These are phyloP conservation scores for Gila orcuttii DNA, from an alignment of 2,113 vertebrate species.

Conservation along the genomic window DNA sequence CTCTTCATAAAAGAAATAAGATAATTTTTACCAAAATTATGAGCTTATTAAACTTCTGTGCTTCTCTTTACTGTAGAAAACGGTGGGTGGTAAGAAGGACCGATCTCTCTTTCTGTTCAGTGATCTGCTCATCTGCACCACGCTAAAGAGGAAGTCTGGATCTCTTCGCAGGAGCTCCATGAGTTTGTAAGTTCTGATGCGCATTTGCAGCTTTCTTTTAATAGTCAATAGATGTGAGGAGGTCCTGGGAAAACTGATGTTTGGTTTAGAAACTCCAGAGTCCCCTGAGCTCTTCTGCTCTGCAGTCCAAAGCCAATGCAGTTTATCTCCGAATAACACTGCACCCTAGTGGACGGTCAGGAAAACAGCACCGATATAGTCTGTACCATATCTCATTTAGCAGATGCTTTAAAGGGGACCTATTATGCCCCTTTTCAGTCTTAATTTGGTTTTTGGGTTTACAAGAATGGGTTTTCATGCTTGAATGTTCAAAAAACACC, in stretches of 20 bases:
- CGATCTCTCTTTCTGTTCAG: slow-evolving; percentile 97
- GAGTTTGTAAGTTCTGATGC: slow-evolving; percentile 84
- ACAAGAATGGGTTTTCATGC: no score
- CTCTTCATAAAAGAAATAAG: not conserved
- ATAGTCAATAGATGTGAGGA: slow-evolving; percentile 20
- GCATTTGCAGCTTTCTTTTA: slow-evolving; percentile 25
- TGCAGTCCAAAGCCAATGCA: not conserved
- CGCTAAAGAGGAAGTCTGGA: slow-evolving; percentile 96
- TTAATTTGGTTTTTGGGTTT: no score
- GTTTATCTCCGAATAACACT: slow-evolving; percentile 1
- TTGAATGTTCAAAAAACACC: no score
- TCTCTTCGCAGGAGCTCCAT: slow-evolving; percentile 96
- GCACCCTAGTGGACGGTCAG: slow-evolving; percentile 48
- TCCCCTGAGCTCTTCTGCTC: slow-evolving; percentile 11
- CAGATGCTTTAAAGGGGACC: not conserved
- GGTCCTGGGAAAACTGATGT: slow-evolving; percentile 37
- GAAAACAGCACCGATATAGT: not conserved
- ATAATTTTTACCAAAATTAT: not conserved
- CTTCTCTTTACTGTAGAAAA: slow-evolving; percentile 79
- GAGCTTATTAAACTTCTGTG: not conserved
- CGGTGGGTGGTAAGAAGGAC: slow-evolving; percentile 94
- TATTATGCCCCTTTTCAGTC: not conserved
- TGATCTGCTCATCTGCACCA: slow-evolving; percentile 95
- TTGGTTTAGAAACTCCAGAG: slow-evolving; percentile 10
- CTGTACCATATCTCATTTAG: not conserved